Conservation (phyloP, 2,113 vertebrate genomes). For the Ahaetulla prasina region DNA sequence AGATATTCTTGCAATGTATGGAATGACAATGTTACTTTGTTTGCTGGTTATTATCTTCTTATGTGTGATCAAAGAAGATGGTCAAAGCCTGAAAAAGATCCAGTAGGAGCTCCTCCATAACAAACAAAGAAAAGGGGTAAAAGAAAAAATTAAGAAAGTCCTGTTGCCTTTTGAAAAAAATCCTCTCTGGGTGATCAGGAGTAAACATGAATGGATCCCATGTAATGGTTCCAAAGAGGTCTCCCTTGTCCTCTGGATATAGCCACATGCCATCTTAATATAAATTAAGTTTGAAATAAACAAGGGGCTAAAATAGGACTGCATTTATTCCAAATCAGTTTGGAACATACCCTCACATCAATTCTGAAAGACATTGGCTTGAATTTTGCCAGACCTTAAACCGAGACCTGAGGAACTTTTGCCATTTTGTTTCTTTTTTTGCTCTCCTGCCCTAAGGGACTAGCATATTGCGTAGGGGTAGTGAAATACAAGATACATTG, state of each 20-base stretch:
- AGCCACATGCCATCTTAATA: background rate
- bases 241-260: background rate
- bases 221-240: background rate
- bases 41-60: background rate
- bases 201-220: background rate
- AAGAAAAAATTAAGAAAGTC: background rate
- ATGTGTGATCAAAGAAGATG: background rate
- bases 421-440: background rate
- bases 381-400: background rate
- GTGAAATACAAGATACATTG: background rate
- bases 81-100: background rate
- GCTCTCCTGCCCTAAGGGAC: background rate
- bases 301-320: background rate
- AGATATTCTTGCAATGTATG: background rate
- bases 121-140: background rate
- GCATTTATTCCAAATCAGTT: background rate
- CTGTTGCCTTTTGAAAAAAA: background rate
- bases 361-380: background rate
- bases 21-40: background rate
- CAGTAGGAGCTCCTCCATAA: background rate
- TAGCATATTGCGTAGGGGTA: background rate
- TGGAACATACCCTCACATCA: background rate
- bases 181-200: background rate
- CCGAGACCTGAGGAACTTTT: background rate
- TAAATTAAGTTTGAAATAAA: background rate